Conservation (phyloP, 2,113 vertebrate genomes). For the Salvelinus namaycush region DNA sequence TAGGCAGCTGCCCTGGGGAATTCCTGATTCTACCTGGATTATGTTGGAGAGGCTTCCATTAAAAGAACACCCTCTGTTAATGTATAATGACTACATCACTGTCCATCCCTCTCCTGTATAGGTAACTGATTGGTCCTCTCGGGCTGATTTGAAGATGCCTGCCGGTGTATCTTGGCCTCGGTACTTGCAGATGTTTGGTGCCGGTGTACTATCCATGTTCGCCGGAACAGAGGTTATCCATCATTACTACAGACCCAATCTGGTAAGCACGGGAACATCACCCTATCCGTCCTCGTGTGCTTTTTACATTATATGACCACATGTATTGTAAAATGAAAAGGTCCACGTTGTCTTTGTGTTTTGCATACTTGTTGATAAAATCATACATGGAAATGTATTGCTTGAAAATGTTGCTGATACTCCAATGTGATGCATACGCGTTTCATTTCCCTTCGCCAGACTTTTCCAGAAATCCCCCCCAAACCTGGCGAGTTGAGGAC, state of each 20-base stretch:
- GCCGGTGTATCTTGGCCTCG: slow-evolving; percentile 85
- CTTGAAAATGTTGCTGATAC: too few species aligned
- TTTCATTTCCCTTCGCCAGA: slow-evolving; percentile 67
- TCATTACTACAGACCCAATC: slow-evolving; percentile 89
- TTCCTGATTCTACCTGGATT: too few species aligned
- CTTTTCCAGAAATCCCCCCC: slow-evolving; percentile 88
- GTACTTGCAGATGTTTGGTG: slow-evolving; percentile 81
- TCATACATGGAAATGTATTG: too few species aligned
- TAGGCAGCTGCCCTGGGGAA: too few species aligned
- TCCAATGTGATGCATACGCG: too few species aligned
- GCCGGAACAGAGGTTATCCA: slow-evolving; percentile 86
- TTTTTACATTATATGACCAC: too few species aligned
- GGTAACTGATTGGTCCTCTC: not conserved
- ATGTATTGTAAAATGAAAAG: too few species aligned
- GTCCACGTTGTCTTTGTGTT: too few species aligned
- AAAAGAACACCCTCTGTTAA: too few species aligned
- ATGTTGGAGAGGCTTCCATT: too few species aligned
- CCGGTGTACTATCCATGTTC: slow-evolving; percentile 86
- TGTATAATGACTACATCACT: not conserved
- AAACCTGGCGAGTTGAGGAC: slow-evolving; percentile 89
- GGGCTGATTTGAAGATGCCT: slow-evolving; percentile 77
- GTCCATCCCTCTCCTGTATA: not conserved
- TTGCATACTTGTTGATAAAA: too few species aligned
- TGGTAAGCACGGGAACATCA: slow-evolving; percentile 76
- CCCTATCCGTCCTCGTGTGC: not conserved